A percentile compares a stretch with the other conserved stretches of the same genome.
These are phyloP conservation scores for Eunapius fragilis DNA, from an alignment of 37 sponge, comb jelly and placozoan genomes.

Conservation along the genomic window DNA sequence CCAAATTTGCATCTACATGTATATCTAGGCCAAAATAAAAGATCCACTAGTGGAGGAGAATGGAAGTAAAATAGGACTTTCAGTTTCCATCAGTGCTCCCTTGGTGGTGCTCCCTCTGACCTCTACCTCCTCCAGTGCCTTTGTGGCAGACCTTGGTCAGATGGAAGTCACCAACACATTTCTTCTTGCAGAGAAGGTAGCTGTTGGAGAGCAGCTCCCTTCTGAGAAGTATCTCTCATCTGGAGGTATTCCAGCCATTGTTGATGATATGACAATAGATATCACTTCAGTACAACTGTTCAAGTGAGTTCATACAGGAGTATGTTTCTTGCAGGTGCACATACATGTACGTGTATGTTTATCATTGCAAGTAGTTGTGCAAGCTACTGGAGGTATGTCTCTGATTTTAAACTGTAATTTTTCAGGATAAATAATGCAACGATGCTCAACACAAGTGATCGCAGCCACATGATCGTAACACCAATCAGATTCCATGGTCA, in stretches of 20 bases:
- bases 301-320: slow-evolving; percentile 2
- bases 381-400: too few relatives aligned
- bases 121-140: slow-evolving; percentile 35
- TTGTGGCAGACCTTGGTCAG: slow-evolving; percentile 51
- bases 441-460: background rate
- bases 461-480: slow-evolving; percentile 20
- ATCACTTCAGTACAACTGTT: slow-evolving; percentile 39
- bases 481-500: slow-evolving; percentile 40
- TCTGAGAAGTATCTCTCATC: background rate
- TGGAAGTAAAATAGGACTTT: slow-evolving; percentile 49
- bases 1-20: background rate
- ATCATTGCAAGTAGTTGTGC: too few relatives aligned
- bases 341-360: background rate
- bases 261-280: slow-evolving; percentile 38
- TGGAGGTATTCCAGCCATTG: slow-evolving; percentile 25
- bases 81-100: slow-evolving; percentile 34
- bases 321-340: background rate
- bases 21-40: background rate
- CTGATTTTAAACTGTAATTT: too few relatives aligned
- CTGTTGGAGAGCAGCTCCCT: background rate
- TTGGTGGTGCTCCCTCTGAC: slow-evolving; percentile 37
- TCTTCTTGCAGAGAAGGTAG: slow-evolving; percentile 5
- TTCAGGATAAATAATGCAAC: background rate
- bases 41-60: background rate
- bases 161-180: slow-evolving; percentile 48